Evolutionary conservation across 2,113 vertebrate species (phyloP).

Genomic region (Siniperca knerii): DNA sequence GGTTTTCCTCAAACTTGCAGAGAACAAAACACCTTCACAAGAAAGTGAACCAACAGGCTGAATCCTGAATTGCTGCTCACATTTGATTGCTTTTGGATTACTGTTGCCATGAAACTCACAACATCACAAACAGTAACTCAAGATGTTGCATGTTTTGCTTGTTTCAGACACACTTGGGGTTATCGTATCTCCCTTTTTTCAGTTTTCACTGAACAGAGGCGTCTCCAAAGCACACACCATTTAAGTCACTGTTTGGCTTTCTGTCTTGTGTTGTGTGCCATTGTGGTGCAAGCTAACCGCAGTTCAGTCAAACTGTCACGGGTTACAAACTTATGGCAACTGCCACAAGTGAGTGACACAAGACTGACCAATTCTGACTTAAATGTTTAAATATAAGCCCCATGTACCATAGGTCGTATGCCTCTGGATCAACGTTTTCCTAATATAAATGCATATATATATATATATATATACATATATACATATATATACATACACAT

Average conservation of each 20-base stretch:
- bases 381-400: background rate
- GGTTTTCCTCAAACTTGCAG: background rate
- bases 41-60: slow-evolving; percentile 44
- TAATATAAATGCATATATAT: background rate
- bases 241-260: slow-evolving; percentile 27
- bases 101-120: slow-evolving; percentile 41
- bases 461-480: background rate
- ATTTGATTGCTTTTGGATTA: slow-evolving; percentile 53
- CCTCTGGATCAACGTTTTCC: background rate
- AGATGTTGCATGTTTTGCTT: slow-evolving; percentile 32
- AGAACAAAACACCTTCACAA: background rate
- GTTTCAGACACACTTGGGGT: background rate
- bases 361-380: background rate
- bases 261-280: background rate
- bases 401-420: background rate
- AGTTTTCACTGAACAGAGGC: background rate
- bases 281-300: slow-evolving; percentile 1
- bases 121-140: slow-evolving; percentile 46
- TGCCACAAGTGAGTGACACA: background rate
- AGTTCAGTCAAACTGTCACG: slow-evolving; percentile 15
- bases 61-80: slow-evolving; percentile 43
- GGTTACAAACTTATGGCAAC: slow-evolving; percentile 16
- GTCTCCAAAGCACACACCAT: background rate
- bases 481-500: too few relatives aligned
- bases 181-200: background rate